A percentile compares a stretch with the other conserved stretches of the same genome.
These are phyloP conservation scores for Cromileptes altivelis DNA, from an alignment of 2,113 vertebrate genomes.

Conservation along the genomic window DNA sequence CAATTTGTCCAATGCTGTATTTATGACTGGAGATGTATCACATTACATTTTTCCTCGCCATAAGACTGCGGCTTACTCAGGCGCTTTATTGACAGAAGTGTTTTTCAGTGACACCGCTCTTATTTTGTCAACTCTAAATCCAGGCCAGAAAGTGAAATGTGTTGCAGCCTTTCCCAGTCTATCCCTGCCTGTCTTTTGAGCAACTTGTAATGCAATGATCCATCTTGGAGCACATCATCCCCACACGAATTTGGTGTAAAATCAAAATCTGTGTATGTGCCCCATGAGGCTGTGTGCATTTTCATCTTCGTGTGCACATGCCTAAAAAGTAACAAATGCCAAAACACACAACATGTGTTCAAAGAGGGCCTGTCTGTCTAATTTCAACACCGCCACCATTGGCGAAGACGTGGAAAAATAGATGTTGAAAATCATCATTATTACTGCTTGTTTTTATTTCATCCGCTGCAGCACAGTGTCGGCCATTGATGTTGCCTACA, in stretches of 20 bases:
- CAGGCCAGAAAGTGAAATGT: conserved; percentile 22
- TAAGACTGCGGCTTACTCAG: conserved; percentile 24
- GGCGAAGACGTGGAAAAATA: conserved; percentile 74
- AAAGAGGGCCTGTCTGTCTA: conserved; percentile 52
- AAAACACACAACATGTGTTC: conserved; percentile 76
- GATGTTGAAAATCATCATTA: conserved; percentile 73
- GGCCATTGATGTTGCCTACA: conserved; percentile 64
- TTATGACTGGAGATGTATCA: conserved; percentile 57
- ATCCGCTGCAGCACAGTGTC: conserved; percentile 49
- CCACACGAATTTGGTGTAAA: conserved; percentile 3
- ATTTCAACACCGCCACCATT: conserved; percentile 66
- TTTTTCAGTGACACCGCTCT: conserved; percentile 41
- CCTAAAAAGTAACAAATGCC: conserved; percentile 70
- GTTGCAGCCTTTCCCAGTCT: background rate
- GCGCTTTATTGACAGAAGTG: conserved; percentile 51
- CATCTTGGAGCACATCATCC: background rate
- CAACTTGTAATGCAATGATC: conserved; percentile 26
- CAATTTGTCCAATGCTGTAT: conserved; percentile 61
- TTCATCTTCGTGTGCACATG: conserved; percentile 30
- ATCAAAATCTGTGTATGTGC: conserved; percentile 12
- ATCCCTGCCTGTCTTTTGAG: conserved; percentile 5
- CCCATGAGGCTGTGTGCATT: conserved; percentile 17
- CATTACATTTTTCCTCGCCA: conserved; percentile 54
- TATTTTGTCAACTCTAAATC: conserved; percentile 53
- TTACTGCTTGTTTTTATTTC: conserved; percentile 69